Base-by-base conservation (phyloP, 2,797 vertebrate genomes). In the Sternarchorhynchus goeldii region DNA sequence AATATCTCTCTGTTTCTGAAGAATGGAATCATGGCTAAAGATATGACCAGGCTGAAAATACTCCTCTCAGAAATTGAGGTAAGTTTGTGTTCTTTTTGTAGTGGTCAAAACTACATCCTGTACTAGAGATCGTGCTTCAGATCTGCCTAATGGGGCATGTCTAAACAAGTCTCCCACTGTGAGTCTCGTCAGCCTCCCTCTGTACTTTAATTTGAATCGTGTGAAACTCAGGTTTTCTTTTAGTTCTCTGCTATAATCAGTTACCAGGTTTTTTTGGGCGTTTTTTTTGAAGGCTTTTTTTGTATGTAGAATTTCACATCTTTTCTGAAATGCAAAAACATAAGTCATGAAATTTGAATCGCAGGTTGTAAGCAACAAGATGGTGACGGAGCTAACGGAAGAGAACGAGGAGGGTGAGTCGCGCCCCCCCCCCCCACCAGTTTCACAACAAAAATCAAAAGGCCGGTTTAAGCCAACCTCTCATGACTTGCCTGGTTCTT, bases 21-120 rank as follows among this genome's bases (percentile, higher is more conserved):
- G 98, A 99, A 99, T 85, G 98, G 98, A 75, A 97, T 98, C 88
- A 94, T 98, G 86, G 94, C 96, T 84, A 99, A 98, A 92, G 98
- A 99, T 93, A 92, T 99, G 90, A 95, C 94, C 78, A 94, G 96
- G 89, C 91, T 99, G 88, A 98, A 97, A 95, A 95, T 94, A 87
- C 95, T 99, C 85, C 95, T 98, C 85, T 93, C 95, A 87, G 95
- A 99, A 94, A 96, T 97, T 66, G 95, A 98, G 95, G 97, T 98
- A 92, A 92, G 92, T 85, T 76, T 32, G 70, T 58, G 58, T 82
- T 71, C 41, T 3, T 77, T 36, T 66, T 3, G 16, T n/a, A 18
- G 2, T 50, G 71, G 36, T 57, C 1, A 36, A 67, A 58, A 50
- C 25, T 41, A 21, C 68, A 65, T 45, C 62, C n/a, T 57, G 31